Evolutionary conservation across 1,140 invertebrate species (phyloP).

Genomic region (Dendroctonus valens): DNA sequence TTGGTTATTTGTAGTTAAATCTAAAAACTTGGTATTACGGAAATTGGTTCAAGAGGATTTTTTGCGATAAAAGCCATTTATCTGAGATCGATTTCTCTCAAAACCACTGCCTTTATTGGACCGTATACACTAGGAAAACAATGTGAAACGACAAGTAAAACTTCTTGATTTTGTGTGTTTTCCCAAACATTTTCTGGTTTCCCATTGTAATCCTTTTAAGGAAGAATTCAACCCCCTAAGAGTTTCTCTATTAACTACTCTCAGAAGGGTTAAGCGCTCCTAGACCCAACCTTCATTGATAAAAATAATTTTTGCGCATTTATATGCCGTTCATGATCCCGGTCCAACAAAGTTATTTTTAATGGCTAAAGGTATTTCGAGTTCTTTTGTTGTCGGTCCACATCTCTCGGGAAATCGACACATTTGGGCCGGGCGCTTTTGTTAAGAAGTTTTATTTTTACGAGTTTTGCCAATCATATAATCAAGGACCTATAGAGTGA

Average conservation of each 20-base stretch:
- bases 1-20: background rate
- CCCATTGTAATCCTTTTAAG: too few species aligned
- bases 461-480: slow-evolving; percentile 24
- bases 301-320: slow-evolving; percentile 5
- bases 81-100: too few species aligned
- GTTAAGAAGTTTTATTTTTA: slow-evolving; percentile 26
- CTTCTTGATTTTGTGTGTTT: too few species aligned
- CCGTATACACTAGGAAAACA: too few species aligned
- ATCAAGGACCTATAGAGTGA: slow-evolving; percentile 10
- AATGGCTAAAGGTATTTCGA: slow-evolving; percentile 13
- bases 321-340: slow-evolving; percentile 9
- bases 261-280: background rate
- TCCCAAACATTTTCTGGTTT: background rate
- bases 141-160: too few species aligned
- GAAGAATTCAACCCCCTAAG: background rate
- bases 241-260: background rate
- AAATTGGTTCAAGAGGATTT: too few species aligned
- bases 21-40: too few species aligned
- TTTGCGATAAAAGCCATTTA: too few species aligned
- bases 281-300: background rate
- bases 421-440: slow-evolving; percentile 9
- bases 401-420: slow-evolving; percentile 20
- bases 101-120: too few species aligned
- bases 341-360: slow-evolving; percentile 9
- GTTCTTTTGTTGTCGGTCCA: slow-evolving; percentile 11